phyloP scores from a whole-genome alignment of 1,140 invertebrate species.

The Gonatopus flavifemur region DNA sequence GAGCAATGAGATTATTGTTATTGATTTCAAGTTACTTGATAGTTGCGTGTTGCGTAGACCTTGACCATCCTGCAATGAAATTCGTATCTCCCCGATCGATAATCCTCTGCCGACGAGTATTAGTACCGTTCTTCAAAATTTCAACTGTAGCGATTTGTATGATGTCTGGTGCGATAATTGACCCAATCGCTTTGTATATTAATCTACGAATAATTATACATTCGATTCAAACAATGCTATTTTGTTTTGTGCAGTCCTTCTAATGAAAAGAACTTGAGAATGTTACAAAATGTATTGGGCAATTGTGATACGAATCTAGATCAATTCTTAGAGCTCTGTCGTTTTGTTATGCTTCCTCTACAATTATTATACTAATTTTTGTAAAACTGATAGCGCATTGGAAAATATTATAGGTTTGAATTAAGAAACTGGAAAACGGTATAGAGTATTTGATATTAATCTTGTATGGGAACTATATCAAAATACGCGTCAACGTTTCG shows the following conservation, averaged over 20 bases:
- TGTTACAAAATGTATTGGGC: too few species aligned
- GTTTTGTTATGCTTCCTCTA: too few species aligned
- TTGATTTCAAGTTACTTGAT: conserved; percentile 40
- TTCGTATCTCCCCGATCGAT: conserved; percentile 38
- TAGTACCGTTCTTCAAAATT: conserved; percentile 26
- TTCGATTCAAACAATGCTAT: neutral
- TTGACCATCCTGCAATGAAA: conserved; percentile 52
- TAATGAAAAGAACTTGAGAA: neutral
- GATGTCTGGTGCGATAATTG: conserved; percentile 47
- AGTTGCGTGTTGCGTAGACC: conserved; percentile 50
- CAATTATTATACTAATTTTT: too few species aligned
- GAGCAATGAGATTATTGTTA: neutral
- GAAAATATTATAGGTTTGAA: too few species aligned
- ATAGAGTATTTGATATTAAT: too few species aligned
- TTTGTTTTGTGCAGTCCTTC: neutral
- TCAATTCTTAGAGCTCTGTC: too few species aligned
- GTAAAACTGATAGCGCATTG: too few species aligned
- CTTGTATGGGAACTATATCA: too few species aligned
- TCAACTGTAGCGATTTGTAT: conserved; percentile 36
- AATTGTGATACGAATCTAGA: neutral
- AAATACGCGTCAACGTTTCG: too few species aligned
- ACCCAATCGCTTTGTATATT: conserved; percentile 41
- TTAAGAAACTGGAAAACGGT: too few species aligned
- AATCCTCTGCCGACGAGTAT: conserved; percentile 36
- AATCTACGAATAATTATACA: conserved; percentile 31